Evolutionary conservation across 1,140 invertebrate genomes (phyloP), one percentile per base, ranked within the genome.

Genomic region (Trachymyrmex cornetzi): DNA sequence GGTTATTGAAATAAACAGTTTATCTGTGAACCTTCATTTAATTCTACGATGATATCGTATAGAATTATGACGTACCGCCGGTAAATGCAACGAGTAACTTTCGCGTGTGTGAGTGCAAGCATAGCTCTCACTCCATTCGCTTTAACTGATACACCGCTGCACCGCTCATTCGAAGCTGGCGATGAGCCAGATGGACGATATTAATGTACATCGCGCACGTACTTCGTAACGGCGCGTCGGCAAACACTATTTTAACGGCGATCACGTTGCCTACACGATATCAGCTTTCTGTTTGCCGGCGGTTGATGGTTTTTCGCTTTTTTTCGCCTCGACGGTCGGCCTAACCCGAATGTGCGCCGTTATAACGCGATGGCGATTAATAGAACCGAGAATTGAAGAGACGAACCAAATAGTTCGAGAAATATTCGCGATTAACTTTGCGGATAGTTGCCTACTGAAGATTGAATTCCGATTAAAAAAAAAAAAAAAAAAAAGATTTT

Each of bases 131-230:
- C 55, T 84, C 69, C 44, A 75, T 84, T 84, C 80, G 38, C 80
- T 84, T 84, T 84, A 84, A 84, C 80, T 84, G 80, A 84, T 84
- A 84, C 57, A 82, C 67, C 53, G 44, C 55, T 22, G 55, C 55
- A 22, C 66, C 80, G 80, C 69, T 74, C 63, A 84, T 84, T 84
- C 80, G 55, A 61, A 48, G 7, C 69, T 84, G 80, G 80, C 80
- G 80, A 84, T 74, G 69, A 84, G 80, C 80, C 80, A 84, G 80
- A 84, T 75, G 80, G 69, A 75, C 69, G 80, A 84, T 84, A 84
- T 84, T 84, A 84, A 84, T 84, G 80, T 75, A 75, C 69, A 84
- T 84, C 69, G 80, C 69, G 80, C 80, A 61, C 69, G 69, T 84
- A 84, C 69, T 75, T 63, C 53, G 66, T 72, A 82, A 72, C 79